Conservation (phyloP, 2,888 invertebrate genomes). For the Drosophila greeni region DNA sequence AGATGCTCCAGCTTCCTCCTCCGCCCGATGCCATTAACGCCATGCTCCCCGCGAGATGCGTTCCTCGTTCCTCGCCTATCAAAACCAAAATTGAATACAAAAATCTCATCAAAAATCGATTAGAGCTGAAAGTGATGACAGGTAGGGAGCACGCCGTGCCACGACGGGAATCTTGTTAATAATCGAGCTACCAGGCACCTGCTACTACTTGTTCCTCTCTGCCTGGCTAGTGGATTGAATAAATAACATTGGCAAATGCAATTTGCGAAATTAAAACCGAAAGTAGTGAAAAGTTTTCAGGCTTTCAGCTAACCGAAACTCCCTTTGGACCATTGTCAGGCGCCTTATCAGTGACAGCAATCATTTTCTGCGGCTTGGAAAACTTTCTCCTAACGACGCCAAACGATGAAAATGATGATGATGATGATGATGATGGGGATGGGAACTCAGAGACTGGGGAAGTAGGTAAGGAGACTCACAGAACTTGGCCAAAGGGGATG, state of each 20-base stretch:
- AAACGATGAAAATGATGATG: constrained; percentile 33
- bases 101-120: constrained; percentile 72
- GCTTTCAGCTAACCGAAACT: neutral
- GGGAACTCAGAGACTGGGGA: neutral
- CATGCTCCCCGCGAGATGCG: constrained; percentile 46
- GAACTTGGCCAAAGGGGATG: neutral
- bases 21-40: constrained; percentile 48
- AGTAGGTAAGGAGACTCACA: neutral
- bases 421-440: constrained; percentile 10
- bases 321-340: constrained; percentile 29
- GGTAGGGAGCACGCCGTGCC: constrained; percentile 29
- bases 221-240: constrained; percentile 45
- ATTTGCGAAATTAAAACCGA: constrained; percentile 66
- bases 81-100: constrained; percentile 69
- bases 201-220: constrained; percentile 6
- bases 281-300: constrained; percentile 48
- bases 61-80: constrained; percentile 53
- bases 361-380: constrained; percentile 55
- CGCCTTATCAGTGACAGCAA: constrained; percentile 48
- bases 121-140: constrained; percentile 45
- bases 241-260: constrained; percentile 56
- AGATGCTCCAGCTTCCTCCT: neutral
- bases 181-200: constrained; percentile 49
- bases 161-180: constrained; percentile 54
- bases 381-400: constrained; percentile 45